Evolutionary conservation across 1,140 invertebrate genomes (phyloP).

Genomic region (Psix sp.): DNA sequence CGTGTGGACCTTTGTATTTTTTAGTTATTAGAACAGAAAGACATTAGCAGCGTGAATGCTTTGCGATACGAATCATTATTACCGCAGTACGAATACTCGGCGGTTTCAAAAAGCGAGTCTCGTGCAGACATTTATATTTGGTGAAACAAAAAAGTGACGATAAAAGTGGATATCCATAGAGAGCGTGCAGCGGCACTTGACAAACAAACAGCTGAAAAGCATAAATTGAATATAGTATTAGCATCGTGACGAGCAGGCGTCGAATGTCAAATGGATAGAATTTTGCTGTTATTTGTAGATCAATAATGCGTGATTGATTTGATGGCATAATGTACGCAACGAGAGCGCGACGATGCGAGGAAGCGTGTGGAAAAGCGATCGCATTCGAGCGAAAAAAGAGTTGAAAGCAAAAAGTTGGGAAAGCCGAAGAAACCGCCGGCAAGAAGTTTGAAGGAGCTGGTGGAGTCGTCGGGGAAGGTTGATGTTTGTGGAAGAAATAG

Average conservation of each 20-base stretch:
- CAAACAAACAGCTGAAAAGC: too few species aligned
- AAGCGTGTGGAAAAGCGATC: too few species aligned
- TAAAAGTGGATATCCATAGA: too few species aligned
- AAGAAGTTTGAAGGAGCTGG: neutral
- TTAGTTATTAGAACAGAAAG: neutral
- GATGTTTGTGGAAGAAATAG: neutral
- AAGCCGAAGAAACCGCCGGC: too few species aligned
- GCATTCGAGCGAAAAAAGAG: too few species aligned
- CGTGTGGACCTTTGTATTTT: neutral
- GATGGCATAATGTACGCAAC: slow-evolving; percentile 1
- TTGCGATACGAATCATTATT: slow-evolving; percentile 3
- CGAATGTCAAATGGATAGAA: neutral
- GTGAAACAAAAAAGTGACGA: too few species aligned
- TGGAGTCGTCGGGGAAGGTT: slow-evolving; percentile 6
- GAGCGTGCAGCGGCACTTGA: too few species aligned
- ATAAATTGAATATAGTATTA: too few species aligned
- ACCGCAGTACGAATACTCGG: too few species aligned
- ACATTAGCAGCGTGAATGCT: neutral
- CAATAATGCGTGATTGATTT: slow-evolving; percentile 4
- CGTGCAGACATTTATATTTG: too few species aligned
- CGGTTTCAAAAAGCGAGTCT: too few species aligned
- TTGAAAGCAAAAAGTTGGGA: neutral
- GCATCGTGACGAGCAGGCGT: neutral
- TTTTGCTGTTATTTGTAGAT: slow-evolving; percentile 1
- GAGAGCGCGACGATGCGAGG: neutral